Evolutionary conservation across 2,113 vertebrate genomes (phyloP), one percentile per base, ranked within the genome.

Genomic region (Platanista minor): DNA sequence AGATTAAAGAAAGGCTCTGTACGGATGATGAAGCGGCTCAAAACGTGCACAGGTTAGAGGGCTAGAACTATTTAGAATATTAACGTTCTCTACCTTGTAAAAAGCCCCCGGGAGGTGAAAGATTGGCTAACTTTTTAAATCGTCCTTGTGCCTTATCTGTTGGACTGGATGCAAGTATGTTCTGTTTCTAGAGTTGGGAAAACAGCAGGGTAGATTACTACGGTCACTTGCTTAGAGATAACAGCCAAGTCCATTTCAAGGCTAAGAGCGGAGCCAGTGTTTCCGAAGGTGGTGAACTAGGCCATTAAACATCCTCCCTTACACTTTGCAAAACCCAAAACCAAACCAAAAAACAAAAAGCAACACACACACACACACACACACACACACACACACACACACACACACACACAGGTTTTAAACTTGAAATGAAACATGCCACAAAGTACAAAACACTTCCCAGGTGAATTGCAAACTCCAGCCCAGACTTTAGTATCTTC

Each of bases 1-100:
- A 97, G 97, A 98, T 97, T 97, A 98, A 98, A 98, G 98, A 39
- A 98, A 97, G 96, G 94, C 86, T 98, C 96, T 95, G 90, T 95
- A 90, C 33, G 87, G 97, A 96, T 97, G 97, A 98, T 97, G 96
- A 98, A 98, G 98, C 92, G 66, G 72, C 91, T 97, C 43, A 61
- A 67, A 0, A 0, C 36, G 83, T 31, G 43, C 92, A 83, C 74
- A 82, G 96, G 97, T 72, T 75, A 95, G 87, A 98, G 78, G 72
- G 85, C 81, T 57, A 92, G 94, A 90, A 97, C 71, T 85, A 69
- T 94, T 90, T 43, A 78, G 57, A 82, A 89, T 94, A 96, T 96
- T 95, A 87, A 91, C 46, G 0, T 66, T 84, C 25, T 96, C 54
- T 81, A 91, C 64, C 74, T 94, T 85, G 49, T 77, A 59, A 46